Percentiles rank a stretch among this genome's conserved stretches.
These are phyloP conservation scores for Nothocercus julius DNA, from an alignment of 2,113 vertebrate genomes.

Conservation along the genomic window DNA sequence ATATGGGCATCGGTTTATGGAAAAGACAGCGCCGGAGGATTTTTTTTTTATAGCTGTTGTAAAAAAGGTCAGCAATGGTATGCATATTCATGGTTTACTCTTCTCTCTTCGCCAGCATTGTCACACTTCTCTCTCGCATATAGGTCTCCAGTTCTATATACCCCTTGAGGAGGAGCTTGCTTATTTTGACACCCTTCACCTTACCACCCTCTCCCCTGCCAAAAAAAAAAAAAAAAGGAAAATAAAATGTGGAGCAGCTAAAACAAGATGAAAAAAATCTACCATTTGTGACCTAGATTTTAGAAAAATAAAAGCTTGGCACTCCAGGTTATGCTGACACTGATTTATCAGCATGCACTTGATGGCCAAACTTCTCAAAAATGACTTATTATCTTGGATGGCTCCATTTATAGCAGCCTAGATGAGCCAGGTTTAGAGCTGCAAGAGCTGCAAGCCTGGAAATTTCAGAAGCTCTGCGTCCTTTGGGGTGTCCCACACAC, in stretches of 20 bases:
- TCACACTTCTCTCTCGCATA: not conserved
- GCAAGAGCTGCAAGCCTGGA: not conserved
- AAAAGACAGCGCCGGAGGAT: not conserved
- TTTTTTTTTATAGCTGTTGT: not conserved
- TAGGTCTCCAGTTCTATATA: not conserved
- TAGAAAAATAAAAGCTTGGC: not conserved
- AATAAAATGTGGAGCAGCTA: not conserved
- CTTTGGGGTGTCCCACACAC: fast-evolving
- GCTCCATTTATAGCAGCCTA: not conserved
- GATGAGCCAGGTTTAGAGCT: not conserved
- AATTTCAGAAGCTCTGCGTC: fast-evolving
- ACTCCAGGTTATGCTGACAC: fast-evolving
- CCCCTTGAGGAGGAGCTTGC: not conserved
- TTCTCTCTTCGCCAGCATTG: not conserved
- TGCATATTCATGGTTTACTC: not conserved
- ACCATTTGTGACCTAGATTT: not conserved
- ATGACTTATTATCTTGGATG: not conserved
- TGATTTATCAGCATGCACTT: not conserved
- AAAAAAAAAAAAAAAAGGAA: not conserved
- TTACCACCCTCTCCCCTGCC: too few relatives aligned
- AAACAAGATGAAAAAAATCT: not conserved
- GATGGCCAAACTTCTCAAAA: not conserved
- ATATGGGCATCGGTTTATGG: not conserved
- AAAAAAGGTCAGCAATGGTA: not conserved
- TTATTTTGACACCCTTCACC: not conserved